phyloP scores from a whole-genome alignment of 2,888 invertebrate species.

The Tipula vernalis region DNA sequence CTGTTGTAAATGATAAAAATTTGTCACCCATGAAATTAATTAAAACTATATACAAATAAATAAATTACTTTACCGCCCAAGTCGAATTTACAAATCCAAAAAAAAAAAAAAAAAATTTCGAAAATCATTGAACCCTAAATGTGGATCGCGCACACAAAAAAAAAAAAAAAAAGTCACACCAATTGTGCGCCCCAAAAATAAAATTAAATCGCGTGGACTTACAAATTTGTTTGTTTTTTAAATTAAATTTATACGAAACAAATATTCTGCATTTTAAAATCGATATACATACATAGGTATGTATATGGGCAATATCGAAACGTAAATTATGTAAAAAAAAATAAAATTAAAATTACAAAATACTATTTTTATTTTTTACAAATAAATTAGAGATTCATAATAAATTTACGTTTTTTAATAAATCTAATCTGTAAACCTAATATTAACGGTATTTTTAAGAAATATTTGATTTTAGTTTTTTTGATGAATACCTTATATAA shows the following conservation, averaged over 20 bases:
- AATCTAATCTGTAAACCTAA: background rate
- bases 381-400: background rate
- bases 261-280: too few relatives aligned
- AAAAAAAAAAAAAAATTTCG: background rate
- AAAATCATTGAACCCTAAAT: background rate
- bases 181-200: background rate
- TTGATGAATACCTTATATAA: too few relatives aligned
- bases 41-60: background rate
- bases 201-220: background rate
- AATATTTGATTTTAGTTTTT: too few relatives aligned
- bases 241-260: background rate
- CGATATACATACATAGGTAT: background rate
- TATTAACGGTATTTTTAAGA: background rate
- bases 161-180: background rate
- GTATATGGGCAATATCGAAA: background rate
- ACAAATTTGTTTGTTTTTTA: background rate
- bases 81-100: background rate
- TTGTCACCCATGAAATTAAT: conserved; percentile 9
- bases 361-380: background rate
- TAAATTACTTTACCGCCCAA: background rate
- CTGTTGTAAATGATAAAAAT: background rate
- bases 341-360: background rate
- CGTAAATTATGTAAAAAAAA: background rate
- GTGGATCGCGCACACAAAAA: background rate
- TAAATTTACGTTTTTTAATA: background rate